Evolutionary conservation across 2,888 invertebrate genomes (phyloP), one percentile per base, ranked within the genome.

Genomic region (Heliconius aoede): DNA sequence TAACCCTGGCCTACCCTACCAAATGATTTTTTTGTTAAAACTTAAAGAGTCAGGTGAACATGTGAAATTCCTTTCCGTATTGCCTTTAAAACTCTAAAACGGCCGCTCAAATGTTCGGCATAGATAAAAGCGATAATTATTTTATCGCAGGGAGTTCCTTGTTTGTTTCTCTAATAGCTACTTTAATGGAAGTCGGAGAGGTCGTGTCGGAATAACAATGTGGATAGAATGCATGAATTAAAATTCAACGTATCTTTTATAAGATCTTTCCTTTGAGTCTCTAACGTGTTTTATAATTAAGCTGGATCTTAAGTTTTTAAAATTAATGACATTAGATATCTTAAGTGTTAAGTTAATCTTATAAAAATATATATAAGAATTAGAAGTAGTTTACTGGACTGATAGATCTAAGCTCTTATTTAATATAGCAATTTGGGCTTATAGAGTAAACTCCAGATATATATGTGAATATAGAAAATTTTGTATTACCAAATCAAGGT

Each of bases 161-260:
- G 93, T 94, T 94, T 94, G 94, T 94, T 94, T 94, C 90, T 93
- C 89, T 94, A 94, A 94, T 93, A 91, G 93, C 90, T 88, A 89
- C 90, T 92, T 90, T 93, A 92, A 92, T 93, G 89, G 90, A 89
- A 88, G 88, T 87, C 85, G 84, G 85, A 84, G 87, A 86, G 86
- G 86, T 86, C 83, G 87, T 85, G 83, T 84, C 84, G 83, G 86
- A 87, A 89, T 87, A 86, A 88, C 88, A 88, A 88, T 86, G 85
- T 84, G 85, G 83, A 85, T 86, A 87, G 86, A 88, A 89, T 85
- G 89, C 87, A 91, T 92, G 92, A 91, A 91, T 93, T 91, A 90
- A 85, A 79, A 69, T 69, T 69, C 30, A 76, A 78, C 80, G 83
- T 89, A 89, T 89, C 88, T 80, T 83, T 24, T 84, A 85, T 83